phyloP scores from a whole-genome alignment of 2,113 vertebrate species.

The Rattus norvegicus region DNA sequence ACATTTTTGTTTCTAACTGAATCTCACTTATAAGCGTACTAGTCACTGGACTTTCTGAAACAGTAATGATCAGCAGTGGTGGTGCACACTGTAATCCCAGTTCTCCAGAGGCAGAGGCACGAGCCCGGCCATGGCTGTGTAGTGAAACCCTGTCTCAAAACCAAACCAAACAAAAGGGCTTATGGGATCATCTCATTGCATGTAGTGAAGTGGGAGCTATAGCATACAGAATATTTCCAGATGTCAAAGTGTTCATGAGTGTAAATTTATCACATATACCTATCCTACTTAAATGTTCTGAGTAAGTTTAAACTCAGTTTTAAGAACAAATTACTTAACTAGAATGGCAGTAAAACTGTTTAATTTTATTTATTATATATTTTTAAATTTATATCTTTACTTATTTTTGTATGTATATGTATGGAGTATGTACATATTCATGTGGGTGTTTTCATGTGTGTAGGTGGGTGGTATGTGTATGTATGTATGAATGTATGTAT shows the following conservation, averaged over 20 bases:
- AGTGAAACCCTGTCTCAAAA: not conserved
- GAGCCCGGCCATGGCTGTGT: too few relatives aligned
- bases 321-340: not conserved
- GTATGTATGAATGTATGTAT: not conserved
- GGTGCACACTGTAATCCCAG: not conserved
- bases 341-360: slow-evolving; percentile 38
- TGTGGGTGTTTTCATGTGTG: not conserved
- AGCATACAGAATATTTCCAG: not conserved
- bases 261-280: not conserved
- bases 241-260: not conserved
- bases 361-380: not conserved
- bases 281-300: not conserved
- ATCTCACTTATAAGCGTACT: not conserved
- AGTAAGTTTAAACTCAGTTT: slow-evolving; percentile 36
- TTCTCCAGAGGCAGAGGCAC: not conserved
- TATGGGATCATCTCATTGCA: not conserved
- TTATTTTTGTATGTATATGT: not conserved
- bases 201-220: not conserved
- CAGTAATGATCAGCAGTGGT: not conserved
- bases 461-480: not conserved
- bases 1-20: slow-evolving; percentile 63
- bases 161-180: not conserved
- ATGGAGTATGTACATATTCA: not conserved
- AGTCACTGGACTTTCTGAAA: not conserved
- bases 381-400: not conserved